Conservation (phyloP, 2,888 invertebrate species). For the Lepidochrysops patricia region DNA sequence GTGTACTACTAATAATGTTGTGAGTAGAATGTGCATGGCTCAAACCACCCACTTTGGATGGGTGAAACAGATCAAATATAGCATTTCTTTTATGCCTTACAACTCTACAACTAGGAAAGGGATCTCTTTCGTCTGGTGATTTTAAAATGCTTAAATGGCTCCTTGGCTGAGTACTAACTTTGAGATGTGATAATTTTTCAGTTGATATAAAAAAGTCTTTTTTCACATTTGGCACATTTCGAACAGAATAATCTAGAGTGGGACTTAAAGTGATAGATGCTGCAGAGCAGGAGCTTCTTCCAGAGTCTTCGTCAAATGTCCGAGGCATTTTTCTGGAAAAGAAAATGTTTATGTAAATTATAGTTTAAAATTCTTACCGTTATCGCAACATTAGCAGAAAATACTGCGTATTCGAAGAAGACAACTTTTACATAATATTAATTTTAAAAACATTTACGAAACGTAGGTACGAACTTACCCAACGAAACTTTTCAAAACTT, state of each 20-base stretch:
- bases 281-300: constrained; percentile 66
- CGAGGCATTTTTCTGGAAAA: constrained; percentile 51
- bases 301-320: constrained; percentile 64
- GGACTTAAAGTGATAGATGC: constrained; percentile 55
- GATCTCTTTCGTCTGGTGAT: constrained; percentile 68
- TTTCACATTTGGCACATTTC: constrained; percentile 24
- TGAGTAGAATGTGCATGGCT: constrained; percentile 63
- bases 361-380: not conserved
- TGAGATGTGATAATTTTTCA: constrained; percentile 62
- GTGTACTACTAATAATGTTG: constrained; percentile 62
- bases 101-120: constrained; percentile 58
- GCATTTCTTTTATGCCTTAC: constrained; percentile 45
- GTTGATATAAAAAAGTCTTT: constrained; percentile 38
- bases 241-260: constrained; percentile 40
- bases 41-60: constrained; percentile 52
- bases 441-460: not conserved
- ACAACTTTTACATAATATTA: not conserved
- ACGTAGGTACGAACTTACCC: not conserved
- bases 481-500: constrained; percentile 12
- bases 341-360: constrained; percentile 4
- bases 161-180: constrained; percentile 58
- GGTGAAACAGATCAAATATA: constrained; percentile 52
- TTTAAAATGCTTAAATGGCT: constrained; percentile 48
- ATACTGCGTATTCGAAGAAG: not conserved
- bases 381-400: not conserved